phyloP scores from a whole-genome alignment of 2,113 vertebrate species.

The Psettodes erumei region DNA sequence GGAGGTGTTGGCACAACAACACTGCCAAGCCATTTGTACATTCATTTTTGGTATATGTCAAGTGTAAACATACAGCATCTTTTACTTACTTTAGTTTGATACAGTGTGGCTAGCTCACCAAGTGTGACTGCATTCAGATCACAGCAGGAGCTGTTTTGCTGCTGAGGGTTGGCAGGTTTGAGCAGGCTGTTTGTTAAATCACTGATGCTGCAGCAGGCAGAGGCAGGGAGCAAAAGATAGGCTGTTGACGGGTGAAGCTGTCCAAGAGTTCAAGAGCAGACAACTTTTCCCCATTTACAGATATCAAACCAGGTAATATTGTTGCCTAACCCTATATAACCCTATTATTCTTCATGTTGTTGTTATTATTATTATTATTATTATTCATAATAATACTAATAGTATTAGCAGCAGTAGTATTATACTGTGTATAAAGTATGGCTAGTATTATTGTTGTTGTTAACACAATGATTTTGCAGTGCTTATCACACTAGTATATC shows the following conservation, averaged over 20 bases:
- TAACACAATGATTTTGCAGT: too few relatives aligned
- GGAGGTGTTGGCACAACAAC: slow-evolving; percentile 43
- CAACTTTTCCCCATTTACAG: background rate
- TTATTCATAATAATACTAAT: too few relatives aligned
- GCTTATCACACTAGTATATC: too few relatives aligned
- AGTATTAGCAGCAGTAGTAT: too few relatives aligned
- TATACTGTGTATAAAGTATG: too few relatives aligned
- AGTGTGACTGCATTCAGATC: too few relatives aligned
- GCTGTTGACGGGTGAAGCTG: background rate
- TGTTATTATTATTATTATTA: too few relatives aligned
- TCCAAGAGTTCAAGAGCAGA: slow-evolving; percentile 10
- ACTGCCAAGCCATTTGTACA: slow-evolving; percentile 37
- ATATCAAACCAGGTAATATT: background rate
- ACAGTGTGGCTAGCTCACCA: too few relatives aligned
- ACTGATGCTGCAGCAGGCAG: background rate
- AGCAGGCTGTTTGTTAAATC: slow-evolving; percentile 11
- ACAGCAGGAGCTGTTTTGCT: too few relatives aligned
- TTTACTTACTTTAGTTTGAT: background rate
- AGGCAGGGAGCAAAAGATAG: background rate
- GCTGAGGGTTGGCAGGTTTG: background rate
- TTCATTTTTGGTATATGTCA: slow-evolving; percentile 46
- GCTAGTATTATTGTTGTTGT: too few relatives aligned
- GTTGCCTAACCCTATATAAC: too few relatives aligned
- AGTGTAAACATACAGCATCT: slow-evolving; percentile 1
- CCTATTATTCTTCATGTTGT: too few relatives aligned